Base-by-base conservation (phyloP, 2,113 vertebrate species). In the Gobio gobio region DNA sequence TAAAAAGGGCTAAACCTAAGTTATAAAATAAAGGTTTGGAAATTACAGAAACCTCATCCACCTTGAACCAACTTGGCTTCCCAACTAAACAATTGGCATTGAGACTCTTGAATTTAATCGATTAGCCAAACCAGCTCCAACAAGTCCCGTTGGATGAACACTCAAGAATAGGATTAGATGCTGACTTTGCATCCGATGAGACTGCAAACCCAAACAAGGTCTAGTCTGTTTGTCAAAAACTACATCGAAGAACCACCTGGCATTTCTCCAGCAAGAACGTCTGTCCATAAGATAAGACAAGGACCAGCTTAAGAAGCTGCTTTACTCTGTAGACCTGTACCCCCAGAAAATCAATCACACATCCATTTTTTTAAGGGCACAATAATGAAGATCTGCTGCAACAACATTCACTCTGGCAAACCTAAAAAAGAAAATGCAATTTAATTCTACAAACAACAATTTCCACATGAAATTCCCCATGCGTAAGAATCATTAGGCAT, bases 271-370 rank as follows among this genome's bases (percentile, higher is more conserved):
- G 86, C 89, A 93, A 89, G 89, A 83, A 58, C 87, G 79, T 89
- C 91, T 88, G 86, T 91, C 90, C 87, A 90, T 93, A 90, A 89
- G 72, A 83, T 86, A 74, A 92, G 85, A 92, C 91, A 93, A 93
- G 94, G 93, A 94, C 92, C 91, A 90, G 92, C 91, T 88, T 90
- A 94, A 94, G 95, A 95, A 94, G 94, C 89, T 91, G 93, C 93
- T 92, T 93, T 89, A 88, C 94, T 95, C 94, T 95, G 94, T 95
- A 95, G 95, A 95, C 94, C 95, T 95, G 95, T 95, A 94, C 94
- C 93, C 94, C 93, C 93, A 93, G 73, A 94, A 94, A 87, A 91
- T 91, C 92, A 91, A 92, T 93, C 89, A 91, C 89, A 91, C 90
- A 93, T 92, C 92, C 91, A 88, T 90, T 76, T 66, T 51, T 58